Evolutionary conservation across 2,797 vertebrate genomes (phyloP).

Genomic region (Netta rufina): DNA sequence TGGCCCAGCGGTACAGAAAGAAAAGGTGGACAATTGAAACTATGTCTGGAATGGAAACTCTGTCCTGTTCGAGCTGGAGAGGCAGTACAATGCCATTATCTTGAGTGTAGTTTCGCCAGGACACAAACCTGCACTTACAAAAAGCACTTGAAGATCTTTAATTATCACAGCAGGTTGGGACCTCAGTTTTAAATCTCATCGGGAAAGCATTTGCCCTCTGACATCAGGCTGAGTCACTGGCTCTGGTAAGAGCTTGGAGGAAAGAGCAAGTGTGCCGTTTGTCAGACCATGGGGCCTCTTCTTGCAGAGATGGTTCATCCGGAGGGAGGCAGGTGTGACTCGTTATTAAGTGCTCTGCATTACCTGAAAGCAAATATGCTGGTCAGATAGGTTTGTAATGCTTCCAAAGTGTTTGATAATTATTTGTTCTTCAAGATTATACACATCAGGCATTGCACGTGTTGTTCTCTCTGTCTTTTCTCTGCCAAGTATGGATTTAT

Average conservation of each 20-base stretch:
- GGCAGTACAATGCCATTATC: neutral
- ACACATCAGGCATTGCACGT: neutral
- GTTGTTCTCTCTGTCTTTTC: neutral
- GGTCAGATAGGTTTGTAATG: neutral
- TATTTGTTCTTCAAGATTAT: neutral
- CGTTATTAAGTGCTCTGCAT: neutral
- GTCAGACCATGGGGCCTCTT: neutral
- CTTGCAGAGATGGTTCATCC: neutral
- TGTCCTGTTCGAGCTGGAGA: neutral
- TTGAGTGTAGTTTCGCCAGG: slow-evolving; percentile 10
- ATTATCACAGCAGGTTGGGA: slow-evolving; percentile 37
- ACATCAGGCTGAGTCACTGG: neutral
- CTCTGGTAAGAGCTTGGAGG: neutral
- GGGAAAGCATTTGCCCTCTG: neutral
- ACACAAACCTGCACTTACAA: slow-evolving; percentile 8
- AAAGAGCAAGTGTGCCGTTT: accelerated
- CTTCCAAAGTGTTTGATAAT: neutral
- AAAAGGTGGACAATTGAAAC: neutral
- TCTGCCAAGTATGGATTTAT: neutral
- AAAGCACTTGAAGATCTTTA: slow-evolving; percentile 15
- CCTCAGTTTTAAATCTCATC: slow-evolving; percentile 36
- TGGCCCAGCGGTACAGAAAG: neutral
- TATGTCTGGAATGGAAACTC: neutral
- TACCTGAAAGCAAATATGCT: neutral
- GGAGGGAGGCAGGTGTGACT: neutral